Percentiles rank a stretch among this genome's conserved stretches.
phyloP scores from a whole-genome alignment of 2,888 invertebrate genomes.

The Chrysina gloriosa region DNA sequence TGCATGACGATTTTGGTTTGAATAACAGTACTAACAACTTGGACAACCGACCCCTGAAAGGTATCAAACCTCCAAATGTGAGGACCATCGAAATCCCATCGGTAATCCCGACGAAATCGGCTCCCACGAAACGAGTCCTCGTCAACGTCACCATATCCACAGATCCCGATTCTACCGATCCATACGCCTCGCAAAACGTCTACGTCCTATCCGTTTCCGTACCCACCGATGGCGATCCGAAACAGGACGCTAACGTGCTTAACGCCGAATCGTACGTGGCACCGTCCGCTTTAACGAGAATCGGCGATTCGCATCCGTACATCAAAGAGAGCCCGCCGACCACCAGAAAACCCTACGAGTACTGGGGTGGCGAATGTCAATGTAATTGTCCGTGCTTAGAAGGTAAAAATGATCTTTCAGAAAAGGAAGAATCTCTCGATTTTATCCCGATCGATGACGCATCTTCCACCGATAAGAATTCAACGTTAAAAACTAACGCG shows the following conservation, averaged over 20 bases:
- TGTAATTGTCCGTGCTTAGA: conserved; percentile 80
- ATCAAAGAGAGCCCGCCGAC: conserved; percentile 42
- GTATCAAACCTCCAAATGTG: background rate
- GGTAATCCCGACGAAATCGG: conserved; percentile 59
- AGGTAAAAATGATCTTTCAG: conserved; percentile 60
- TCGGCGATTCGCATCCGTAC: conserved; percentile 20
- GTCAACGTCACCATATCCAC: conserved; percentile 87
- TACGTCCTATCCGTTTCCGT: conserved; percentile 86
- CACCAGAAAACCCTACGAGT: conserved; percentile 38
- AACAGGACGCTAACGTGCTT: conserved; percentile 68
- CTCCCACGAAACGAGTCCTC: conserved; percentile 72
- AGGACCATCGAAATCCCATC: conserved; percentile 58
- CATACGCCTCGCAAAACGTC: conserved; percentile 72
- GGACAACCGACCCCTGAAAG: conserved; percentile 19
- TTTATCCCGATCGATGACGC: conserved; percentile 18
- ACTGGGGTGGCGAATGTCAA: conserved; percentile 76
- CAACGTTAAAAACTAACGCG: conserved; percentile 9
- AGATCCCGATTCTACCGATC: conserved; percentile 69
- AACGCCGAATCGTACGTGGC: conserved; percentile 37
- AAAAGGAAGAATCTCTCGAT: conserved; percentile 43
- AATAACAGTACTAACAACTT: conserved; percentile 53
- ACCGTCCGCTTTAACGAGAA: conserved; percentile 43
- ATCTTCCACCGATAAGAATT: conserved; percentile 30
- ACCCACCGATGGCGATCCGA: conserved; percentile 71
- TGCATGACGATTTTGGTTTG: conserved; percentile 47